phyloP scores from a whole-genome alignment of 2,113 vertebrate genomes.

The Bos javanicus region DNA sequence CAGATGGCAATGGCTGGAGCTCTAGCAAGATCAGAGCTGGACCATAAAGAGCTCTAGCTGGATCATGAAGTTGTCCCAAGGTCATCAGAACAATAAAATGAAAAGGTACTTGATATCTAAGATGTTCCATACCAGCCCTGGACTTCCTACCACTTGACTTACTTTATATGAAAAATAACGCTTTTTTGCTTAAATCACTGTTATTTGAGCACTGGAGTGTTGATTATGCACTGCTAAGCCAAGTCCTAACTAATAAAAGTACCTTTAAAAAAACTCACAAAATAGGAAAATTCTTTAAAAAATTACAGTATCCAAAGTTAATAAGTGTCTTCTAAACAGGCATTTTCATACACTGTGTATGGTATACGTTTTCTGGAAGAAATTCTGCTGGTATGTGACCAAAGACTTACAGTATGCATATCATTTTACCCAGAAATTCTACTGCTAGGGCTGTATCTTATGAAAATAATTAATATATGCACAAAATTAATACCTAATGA shows the following conservation, averaged over 20 bases:
- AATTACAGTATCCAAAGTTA: neutral
- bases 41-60: neutral
- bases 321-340: neutral
- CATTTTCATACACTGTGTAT: neutral
- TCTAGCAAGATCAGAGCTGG: neutral
- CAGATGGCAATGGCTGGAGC: neutral
- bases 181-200: neutral
- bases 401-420: neutral
- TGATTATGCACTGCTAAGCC: neutral
- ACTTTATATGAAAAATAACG: neutral
- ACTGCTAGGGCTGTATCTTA: neutral
- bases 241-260: slow-evolving; percentile 34
- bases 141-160: neutral
- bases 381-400: neutral
- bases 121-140: neutral
- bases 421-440: neutral
- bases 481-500: slow-evolving; percentile 26
- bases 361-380: neutral
- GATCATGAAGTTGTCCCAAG: neutral
- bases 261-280: neutral
- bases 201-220: neutral
- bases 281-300: slow-evolving; percentile 6
- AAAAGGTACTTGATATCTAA: neutral
- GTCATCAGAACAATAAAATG: neutral
- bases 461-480: slow-evolving; percentile 31